These are phyloP conservation scores for Heterochromis multidens DNA, from an alignment of 2,113 vertebrate genomes.

Conservation along the genomic window DNA sequence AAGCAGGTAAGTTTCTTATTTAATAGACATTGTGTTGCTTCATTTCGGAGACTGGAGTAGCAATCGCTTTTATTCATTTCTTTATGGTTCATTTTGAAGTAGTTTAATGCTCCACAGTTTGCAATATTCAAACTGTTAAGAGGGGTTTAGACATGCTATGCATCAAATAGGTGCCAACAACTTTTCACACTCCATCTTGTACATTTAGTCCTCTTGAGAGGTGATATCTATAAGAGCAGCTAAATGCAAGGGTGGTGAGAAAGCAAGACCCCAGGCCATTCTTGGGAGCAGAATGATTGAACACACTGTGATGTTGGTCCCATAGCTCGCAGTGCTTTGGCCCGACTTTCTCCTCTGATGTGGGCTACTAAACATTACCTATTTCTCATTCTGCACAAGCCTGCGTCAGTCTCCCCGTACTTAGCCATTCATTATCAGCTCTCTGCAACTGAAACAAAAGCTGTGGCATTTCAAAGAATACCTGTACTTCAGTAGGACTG, in stretches of 20 bases:
- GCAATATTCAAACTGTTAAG: neutral
- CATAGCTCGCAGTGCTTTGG: neutral
- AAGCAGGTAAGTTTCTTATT: neutral
- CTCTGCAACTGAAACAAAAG: constrained; percentile 33
- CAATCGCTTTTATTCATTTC: neutral
- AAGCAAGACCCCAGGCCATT: constrained; percentile 35
- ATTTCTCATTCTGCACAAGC: constrained; percentile 2
- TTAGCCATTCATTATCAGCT: constrained; percentile 34
- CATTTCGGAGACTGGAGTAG: neutral
- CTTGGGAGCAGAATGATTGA: constrained; percentile 27
- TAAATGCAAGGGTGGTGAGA: constrained; percentile 54
- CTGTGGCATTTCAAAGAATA: constrained; percentile 51
- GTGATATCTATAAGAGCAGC: constrained; percentile 34
- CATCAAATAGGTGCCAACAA: constrained; percentile 48
- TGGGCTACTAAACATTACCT: constrained; percentile 40
- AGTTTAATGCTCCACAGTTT: neutral
- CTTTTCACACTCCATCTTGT: constrained; percentile 57
- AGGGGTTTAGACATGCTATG: neutral
- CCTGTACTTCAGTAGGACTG: constrained; percentile 27
- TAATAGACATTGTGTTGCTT: neutral
- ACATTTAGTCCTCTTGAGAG: constrained; percentile 8
- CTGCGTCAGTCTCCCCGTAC: neutral
- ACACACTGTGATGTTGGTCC: constrained; percentile 33
- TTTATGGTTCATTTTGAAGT: neutral
- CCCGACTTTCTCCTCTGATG: constrained; percentile 39